Evolutionary conservation across 2,113 vertebrate genomes (phyloP).

Genomic region (Nymphicus hollandicus): DNA sequence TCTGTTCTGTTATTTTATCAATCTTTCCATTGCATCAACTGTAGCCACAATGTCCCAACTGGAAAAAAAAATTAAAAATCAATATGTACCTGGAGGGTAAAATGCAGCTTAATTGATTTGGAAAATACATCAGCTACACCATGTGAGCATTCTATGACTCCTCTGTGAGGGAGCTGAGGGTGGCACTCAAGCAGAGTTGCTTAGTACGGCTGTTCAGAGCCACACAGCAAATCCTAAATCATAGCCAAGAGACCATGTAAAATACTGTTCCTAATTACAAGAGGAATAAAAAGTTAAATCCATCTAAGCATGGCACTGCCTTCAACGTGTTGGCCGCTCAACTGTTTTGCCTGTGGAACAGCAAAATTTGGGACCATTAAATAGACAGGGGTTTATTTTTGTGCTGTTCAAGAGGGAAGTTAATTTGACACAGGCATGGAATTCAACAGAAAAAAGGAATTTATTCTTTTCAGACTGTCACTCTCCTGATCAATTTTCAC

Average conservation of each 20-base stretch:
- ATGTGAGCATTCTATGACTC: background rate
- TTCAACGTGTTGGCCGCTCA: background rate
- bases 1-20: background rate
- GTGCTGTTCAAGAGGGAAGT: background rate
- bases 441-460: background rate
- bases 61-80: background rate
- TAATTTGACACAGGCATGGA: background rate
- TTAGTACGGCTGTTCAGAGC: background rate
- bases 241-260: background rate
- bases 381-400: background rate
- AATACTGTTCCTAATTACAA: background rate
- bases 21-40: conserved; percentile 55
- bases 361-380: background rate
- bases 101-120: background rate
- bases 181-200: background rate
- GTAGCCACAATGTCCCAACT: background rate
- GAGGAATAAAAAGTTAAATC: background rate
- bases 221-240: background rate
- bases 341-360: background rate
- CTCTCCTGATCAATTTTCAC: background rate
- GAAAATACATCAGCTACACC: conserved; percentile 18
- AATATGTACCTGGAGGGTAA: conserved; percentile 9
- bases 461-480: background rate
- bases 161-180: background rate
- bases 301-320: background rate